phyloP scores from a whole-genome alignment of 1,140 invertebrate genomes.

The Pteromalus puparum region DNA sequence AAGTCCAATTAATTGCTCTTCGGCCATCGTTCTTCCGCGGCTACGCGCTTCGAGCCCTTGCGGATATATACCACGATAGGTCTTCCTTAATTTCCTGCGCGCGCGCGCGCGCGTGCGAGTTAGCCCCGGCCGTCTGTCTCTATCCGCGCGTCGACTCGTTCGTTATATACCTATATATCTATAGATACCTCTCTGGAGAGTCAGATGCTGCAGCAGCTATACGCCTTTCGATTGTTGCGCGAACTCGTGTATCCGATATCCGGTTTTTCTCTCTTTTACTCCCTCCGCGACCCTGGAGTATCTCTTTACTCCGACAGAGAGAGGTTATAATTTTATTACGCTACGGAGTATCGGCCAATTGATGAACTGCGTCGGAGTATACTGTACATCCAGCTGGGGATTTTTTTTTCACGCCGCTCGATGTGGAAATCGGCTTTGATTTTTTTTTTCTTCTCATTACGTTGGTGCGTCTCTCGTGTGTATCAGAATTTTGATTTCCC shows the following conservation, averaged over 20 bases:
- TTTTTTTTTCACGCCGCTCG: background rate
- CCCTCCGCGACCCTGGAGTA: background rate
- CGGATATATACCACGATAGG: background rate
- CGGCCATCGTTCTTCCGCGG: conserved; percentile 8
- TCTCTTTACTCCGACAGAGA: background rate
- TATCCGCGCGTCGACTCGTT: background rate
- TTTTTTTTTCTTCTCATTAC: no score
- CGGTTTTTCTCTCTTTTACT: background rate
- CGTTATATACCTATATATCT: background rate
- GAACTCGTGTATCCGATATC: background rate
- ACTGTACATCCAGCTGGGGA: background rate
- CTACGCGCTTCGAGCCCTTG: background rate
- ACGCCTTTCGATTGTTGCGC: background rate
- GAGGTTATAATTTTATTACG: background rate
- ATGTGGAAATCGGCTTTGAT: no score
- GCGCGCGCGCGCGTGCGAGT: background rate
- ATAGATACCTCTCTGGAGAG: background rate
- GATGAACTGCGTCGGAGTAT: background rate
- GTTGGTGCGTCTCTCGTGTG: no score
- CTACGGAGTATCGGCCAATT: background rate
- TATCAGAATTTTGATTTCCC: no score
- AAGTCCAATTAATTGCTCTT: conserved; percentile 56
- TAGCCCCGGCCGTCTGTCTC: background rate
- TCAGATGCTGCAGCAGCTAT: background rate
- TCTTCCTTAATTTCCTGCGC: conserved; percentile 39